A percentile compares a stretch with the other conserved stretches of the same genome.
These are phyloP conservation scores for Seira ritae DNA, from an alignment of 2,888 invertebrate species.

Conservation along the genomic window DNA sequence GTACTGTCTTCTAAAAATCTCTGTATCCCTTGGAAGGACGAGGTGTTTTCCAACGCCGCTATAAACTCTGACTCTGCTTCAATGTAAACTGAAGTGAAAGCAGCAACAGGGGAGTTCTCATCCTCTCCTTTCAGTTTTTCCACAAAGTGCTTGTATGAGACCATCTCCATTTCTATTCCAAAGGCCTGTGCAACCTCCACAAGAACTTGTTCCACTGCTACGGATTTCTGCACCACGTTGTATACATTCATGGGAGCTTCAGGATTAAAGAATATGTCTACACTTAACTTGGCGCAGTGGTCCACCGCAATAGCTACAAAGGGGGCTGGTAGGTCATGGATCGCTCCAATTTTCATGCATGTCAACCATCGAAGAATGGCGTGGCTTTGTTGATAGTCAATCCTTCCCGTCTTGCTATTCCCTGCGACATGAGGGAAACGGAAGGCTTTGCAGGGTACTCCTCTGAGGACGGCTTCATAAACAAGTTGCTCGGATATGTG, in stretches of 20 bases:
- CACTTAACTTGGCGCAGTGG: constrained; percentile 1
- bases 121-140: constrained; percentile 6
- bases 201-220: constrained; percentile 27
- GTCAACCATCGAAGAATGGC: constrained; percentile 11
- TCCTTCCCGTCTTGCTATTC: constrained; percentile 25
- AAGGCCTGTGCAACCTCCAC: constrained; percentile 33
- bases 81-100: no score
- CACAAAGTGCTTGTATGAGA: constrained; percentile 17
- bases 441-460: constrained; percentile 43
- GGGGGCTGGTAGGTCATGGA: constrained; percentile 14
- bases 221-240: constrained; percentile 15
- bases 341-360: constrained; percentile 31
- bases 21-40: no score
- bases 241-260: constrained; percentile 25
- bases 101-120: constrained; percentile 14
- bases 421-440: constrained; percentile 30
- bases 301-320: constrained; percentile 22
- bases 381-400: constrained; percentile 1
- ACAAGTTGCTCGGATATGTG: constrained; percentile 31
- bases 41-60: no score
- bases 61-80: no score
- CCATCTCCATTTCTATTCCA: constrained; percentile 14
- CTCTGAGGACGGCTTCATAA: constrained; percentile 33
- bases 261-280: constrained; percentile 32
- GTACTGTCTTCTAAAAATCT: background rate